These are phyloP conservation scores for Oxystoma pomonae DNA, from an alignment of 2,888 invertebrate genomes.

Conservation along the genomic window DNA sequence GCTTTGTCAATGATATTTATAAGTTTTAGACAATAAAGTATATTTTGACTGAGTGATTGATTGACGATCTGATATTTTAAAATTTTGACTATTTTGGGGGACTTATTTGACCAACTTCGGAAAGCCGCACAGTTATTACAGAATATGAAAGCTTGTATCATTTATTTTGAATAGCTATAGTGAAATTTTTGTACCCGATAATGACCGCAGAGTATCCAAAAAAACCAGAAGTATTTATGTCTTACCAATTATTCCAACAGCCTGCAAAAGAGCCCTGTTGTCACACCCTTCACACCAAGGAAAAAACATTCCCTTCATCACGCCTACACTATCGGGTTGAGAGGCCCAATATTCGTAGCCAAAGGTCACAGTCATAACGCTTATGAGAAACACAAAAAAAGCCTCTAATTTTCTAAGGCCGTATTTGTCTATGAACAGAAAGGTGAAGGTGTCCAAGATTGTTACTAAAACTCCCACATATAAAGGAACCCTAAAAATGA, in stretches of 20 bases:
- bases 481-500: slow-evolving; percentile 59
- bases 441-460: slow-evolving; percentile 81
- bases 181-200: too few relatives aligned
- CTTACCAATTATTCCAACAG: slow-evolving; percentile 71
- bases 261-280: slow-evolving; percentile 62
- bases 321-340: slow-evolving; percentile 63
- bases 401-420: slow-evolving; percentile 79
- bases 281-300: slow-evolving; percentile 76
- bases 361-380: slow-evolving; percentile 80
- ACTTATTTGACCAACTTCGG: too few relatives aligned
- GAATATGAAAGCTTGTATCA: too few relatives aligned
- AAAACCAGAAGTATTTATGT: too few relatives aligned
- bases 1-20: too few relatives aligned
- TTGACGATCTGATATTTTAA: too few relatives aligned
- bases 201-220: too few relatives aligned
- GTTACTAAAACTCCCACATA: slow-evolving; percentile 83
- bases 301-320: slow-evolving; percentile 72
- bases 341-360: slow-evolving; percentile 79
- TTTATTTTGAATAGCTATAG: too few relatives aligned
- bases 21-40: too few relatives aligned
- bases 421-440: slow-evolving; percentile 81
- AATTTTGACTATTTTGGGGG: too few relatives aligned
- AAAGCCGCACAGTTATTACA: too few relatives aligned
- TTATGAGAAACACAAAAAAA: slow-evolving; percentile 76
- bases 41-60: too few relatives aligned